phyloP scores from a whole-genome alignment of 2,113 vertebrate genomes.

The Centropus unirufus region DNA sequence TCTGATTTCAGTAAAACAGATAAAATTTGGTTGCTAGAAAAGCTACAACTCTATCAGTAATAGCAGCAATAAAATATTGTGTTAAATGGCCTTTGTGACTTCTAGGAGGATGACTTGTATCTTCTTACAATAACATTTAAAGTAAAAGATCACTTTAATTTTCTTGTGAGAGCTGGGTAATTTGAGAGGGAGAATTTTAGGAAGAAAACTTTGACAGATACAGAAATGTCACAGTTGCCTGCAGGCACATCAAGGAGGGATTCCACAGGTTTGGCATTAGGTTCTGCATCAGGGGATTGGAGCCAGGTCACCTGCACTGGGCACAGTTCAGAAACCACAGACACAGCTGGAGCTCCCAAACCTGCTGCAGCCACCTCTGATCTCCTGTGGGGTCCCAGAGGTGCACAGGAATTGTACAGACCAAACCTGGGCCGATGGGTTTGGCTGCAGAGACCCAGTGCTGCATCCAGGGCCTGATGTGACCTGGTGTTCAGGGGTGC shows the following conservation, averaged over 20 bases:
- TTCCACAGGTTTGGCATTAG: not conserved
- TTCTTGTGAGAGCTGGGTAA: not conserved
- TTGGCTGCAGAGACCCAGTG: not conserved
- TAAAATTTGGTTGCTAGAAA: not conserved
- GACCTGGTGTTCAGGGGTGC: not conserved
- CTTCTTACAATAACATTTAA: not conserved
- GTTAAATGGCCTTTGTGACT: not conserved
- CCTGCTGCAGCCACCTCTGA: not conserved
- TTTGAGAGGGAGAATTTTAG: not conserved
- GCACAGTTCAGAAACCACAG: not conserved
- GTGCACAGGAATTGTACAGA: too few relatives aligned
- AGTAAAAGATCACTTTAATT: not conserved
- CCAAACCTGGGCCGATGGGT: not conserved
- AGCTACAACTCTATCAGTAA: not conserved
- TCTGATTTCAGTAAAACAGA: not conserved
- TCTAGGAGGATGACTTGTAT: not conserved
- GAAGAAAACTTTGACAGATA: not conserved
- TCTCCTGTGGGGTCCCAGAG: not conserved
- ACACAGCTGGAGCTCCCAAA: not conserved
- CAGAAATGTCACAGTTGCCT: not conserved
- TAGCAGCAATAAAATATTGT: not conserved
- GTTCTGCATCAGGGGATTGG: not conserved
- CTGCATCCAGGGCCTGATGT: not conserved
- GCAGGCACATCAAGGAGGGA: not conserved
- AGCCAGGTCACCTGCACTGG: not conserved